Percentiles rank a stretch among this genome's conserved stretches.
Conservation (phyloP, 64 coral and sea anemone genomes). For the Montipora foliosa region DNA sequence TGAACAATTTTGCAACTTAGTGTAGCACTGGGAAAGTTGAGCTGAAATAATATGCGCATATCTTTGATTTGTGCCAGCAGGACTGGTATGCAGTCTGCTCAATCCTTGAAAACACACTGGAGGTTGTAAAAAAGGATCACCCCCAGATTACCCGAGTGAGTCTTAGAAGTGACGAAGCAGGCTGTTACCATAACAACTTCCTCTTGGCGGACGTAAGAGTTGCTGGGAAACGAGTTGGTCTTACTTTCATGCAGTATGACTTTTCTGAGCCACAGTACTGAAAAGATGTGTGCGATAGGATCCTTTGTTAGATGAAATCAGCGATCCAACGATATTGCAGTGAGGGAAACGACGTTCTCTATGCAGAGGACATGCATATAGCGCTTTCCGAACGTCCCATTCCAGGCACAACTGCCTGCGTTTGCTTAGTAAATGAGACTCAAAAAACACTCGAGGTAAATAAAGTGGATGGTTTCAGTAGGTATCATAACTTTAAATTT, state of each 20-base stretch:
- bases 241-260: constrained; percentile 9
- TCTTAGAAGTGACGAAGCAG: constrained; percentile 58
- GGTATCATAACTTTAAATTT: constrained; percentile 65
- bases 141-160: constrained; percentile 12
- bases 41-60: constrained; percentile 68
- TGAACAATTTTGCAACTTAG: too few relatives aligned
- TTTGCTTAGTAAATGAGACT: constrained; percentile 38
- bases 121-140: constrained; percentile 26
- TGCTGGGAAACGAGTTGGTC: constrained; percentile 34
- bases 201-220: constrained; percentile 19
- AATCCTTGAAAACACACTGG: constrained; percentile 58
- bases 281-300: constrained; percentile 83
- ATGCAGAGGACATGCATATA: constrained; percentile 62
- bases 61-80: constrained; percentile 58
- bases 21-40: constrained; percentile 33
- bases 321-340: constrained; percentile 59
- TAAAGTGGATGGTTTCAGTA: constrained; percentile 75
- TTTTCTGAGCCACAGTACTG: constrained; percentile 66
- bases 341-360: constrained; percentile 64
- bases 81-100: constrained; percentile 75
- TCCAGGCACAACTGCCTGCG: constrained; percentile 58
- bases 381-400: constrained; percentile 67
- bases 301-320: constrained; percentile 72
- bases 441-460: constrained; percentile 47
- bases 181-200: constrained; percentile 70